Base-by-base conservation (phyloP, 2,888 invertebrate species). In the Rambutsinella grinnellia region DNA sequence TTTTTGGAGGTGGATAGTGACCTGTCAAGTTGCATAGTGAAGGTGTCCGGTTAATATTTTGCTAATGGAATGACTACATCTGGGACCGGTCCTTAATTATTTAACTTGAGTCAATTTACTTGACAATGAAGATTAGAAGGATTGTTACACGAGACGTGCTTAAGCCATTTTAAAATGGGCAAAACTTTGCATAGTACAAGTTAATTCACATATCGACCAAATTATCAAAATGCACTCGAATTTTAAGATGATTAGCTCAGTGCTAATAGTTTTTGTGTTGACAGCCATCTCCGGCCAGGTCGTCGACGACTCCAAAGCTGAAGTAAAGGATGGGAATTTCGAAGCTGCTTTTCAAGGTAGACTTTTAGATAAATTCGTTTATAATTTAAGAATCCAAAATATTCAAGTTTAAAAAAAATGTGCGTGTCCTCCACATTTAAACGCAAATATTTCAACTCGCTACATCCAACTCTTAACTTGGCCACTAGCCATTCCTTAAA, bases 321-420 rank as follows among this genome's bases (percentile, higher is more conserved):
- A 27, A 15, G 51, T 49, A 26, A 46, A 47, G 57, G 71, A 63
- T 24, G 56, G 56, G 2, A 67, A 56, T 57, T 71, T 71, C 49
- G 71, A 71, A 26, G 71, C 71, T 24, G 71, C 71, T 5, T 71
- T 71, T 57, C 71, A 71, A 63, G 71, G 71, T 71, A 71, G n/a
- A n/a, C n/a, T n/a, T n/a, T n/a, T n/a, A 71, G 24, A 5, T 17
- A 17, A 49, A 21, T 1, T 1, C 21, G 23, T 10, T 17, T 19
- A 5, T 17, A 49, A 49, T 17, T 17, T 49, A 8, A 8, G n/a
- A 3, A 5, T n/a, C n/a, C 6, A 17, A 49, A 49, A 49, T 19
- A n/a, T 13, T 5, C 36, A 36, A 36, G 36, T 36, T 36, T 13
- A 36, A 36, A 36, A 36, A 36, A 36, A 5, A 8, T 5, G 36